phyloP scores from a whole-genome alignment of 2,888 invertebrate genomes.

The Melolontha melolontha region DNA sequence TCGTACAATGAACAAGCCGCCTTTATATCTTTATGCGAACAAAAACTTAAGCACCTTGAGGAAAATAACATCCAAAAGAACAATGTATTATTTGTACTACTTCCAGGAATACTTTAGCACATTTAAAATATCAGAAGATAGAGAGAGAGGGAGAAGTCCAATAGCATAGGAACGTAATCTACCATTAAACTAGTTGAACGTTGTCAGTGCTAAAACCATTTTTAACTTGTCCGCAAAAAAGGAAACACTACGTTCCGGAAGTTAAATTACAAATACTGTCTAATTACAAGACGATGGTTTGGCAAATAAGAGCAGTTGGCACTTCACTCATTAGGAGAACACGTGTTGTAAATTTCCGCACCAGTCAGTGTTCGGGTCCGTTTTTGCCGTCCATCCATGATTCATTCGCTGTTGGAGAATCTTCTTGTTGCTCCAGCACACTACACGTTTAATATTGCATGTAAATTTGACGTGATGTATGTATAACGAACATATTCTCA shows the following conservation, averaged over 20 bases:
- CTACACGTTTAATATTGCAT: constrained; percentile 30
- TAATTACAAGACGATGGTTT: constrained; percentile 34
- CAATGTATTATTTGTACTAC: too few relatives aligned
- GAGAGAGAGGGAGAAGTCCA: too few relatives aligned
- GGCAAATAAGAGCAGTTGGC: constrained; percentile 33
- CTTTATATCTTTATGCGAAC: too few relatives aligned
- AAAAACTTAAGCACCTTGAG: too few relatives aligned
- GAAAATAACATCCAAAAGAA: too few relatives aligned
- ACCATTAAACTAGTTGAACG: constrained; percentile 23
- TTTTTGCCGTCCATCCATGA: constrained; percentile 34
- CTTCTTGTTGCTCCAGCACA: constrained; percentile 15
- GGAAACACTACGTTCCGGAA: constrained; percentile 22
- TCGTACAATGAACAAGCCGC: too few relatives aligned
- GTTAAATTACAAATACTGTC: constrained; percentile 35
- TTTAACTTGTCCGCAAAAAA: constrained; percentile 17
- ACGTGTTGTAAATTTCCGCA: constrained; percentile 17
- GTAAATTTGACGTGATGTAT: constrained; percentile 31
- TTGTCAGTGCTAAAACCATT: constrained; percentile 16
- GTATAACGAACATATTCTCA: constrained; percentile 23
- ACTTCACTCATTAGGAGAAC: constrained; percentile 34
- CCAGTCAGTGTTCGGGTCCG: constrained; percentile 2
- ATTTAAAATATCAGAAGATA: too few relatives aligned
- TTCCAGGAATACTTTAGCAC: too few relatives aligned
- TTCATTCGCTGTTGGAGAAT: constrained; percentile 18
- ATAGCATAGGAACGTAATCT: background rate